Base-by-base conservation (phyloP, 2,113 vertebrate genomes). In the Fregata magnificens region DNA sequence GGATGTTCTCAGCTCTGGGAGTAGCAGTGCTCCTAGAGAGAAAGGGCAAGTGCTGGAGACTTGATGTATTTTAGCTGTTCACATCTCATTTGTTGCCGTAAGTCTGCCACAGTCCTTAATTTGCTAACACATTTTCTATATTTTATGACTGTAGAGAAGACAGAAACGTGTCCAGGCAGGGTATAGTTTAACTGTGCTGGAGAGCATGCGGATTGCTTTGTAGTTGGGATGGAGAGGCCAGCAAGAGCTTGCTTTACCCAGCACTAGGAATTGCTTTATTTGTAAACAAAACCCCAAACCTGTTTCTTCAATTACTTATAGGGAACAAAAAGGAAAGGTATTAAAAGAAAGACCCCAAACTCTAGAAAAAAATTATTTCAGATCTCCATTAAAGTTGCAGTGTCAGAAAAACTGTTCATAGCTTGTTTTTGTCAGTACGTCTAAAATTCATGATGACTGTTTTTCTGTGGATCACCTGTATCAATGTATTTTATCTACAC, bases 61-160 rank as follows among this genome's bases (percentile, higher is more conserved):
- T 45, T 66, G 31, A 31, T 9, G 1, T 55, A 7, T 50, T 66
- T 90, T 50, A 83, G 29, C 32, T 90, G 29, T 65, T 86, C 62
- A 12, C 0, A 0, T 38, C n/a, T 71, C 16, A 13, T 79, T 82
- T 52, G 7, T 58, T 91, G 38, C n/a, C 38, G 4, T 36, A 74
- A 47, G 13, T 84, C 47, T 63, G 26, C 24, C 8, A 20, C 16
- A 73, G 32, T 19, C 44, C 62, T 86, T 71, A 58, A 67, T 78
- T 92, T 81, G 13, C 14, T 6, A 67, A 40, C 0, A 0, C 10
- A 70, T 86, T 65, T 58, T 3, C 10, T 36, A 7, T 3, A 1
- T 38, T 85, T 82, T 78, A 25, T 52, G 82, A 34, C 28, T 61
- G 13, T 66, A 53, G 44, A 40, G 29, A 76, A 80, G 20, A n/a